phyloP scores from a whole-genome alignment of 2,797 vertebrate genomes.

The Neosilurus mollespiculum region DNA sequence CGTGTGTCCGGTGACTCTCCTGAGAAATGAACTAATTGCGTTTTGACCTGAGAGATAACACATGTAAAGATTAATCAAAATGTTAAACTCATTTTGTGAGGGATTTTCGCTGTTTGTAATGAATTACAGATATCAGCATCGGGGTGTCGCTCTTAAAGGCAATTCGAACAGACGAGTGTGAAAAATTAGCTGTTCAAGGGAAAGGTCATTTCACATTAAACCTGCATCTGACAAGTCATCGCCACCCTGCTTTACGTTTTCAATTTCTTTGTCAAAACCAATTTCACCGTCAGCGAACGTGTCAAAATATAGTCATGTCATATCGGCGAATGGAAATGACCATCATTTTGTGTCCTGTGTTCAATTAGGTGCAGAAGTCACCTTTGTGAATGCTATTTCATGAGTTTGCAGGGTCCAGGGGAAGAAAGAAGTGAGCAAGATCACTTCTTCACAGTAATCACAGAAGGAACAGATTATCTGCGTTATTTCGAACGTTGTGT shows the following conservation, averaged over 20 bases:
- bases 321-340: slow-evolving; percentile 4
- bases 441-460: background rate
- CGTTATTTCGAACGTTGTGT: background rate
- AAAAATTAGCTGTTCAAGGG: slow-evolving; percentile 46
- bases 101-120: slow-evolving; percentile 54
- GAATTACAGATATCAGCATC: slow-evolving; percentile 50
- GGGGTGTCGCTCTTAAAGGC: slow-evolving; percentile 39
- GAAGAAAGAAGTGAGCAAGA: background rate
- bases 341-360: slow-evolving; percentile 16
- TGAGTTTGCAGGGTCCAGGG: background rate
- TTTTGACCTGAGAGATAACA: slow-evolving; percentile 64
- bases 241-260: slow-evolving; percentile 29
- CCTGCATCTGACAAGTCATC: slow-evolving; percentile 31
- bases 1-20: slow-evolving; percentile 32
- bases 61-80: slow-evolving; percentile 65
- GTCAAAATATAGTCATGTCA: slow-evolving; percentile 35
- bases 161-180: slow-evolving; percentile 28
- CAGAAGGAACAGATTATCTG: slow-evolving; percentile 5
- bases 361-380: slow-evolving; percentile 7
- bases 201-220: slow-evolving; percentile 55
- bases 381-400: slow-evolving; percentile 19
- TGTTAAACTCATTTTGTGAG: slow-evolving; percentile 67
- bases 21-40: slow-evolving; percentile 65
- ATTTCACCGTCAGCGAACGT: background rate
- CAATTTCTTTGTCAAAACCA: slow-evolving; percentile 34